A percentile compares a stretch with the other conserved stretches of the same genome.
Conservation (phyloP, 2,888 invertebrate genomes). For the Torymus texanus region DNA sequence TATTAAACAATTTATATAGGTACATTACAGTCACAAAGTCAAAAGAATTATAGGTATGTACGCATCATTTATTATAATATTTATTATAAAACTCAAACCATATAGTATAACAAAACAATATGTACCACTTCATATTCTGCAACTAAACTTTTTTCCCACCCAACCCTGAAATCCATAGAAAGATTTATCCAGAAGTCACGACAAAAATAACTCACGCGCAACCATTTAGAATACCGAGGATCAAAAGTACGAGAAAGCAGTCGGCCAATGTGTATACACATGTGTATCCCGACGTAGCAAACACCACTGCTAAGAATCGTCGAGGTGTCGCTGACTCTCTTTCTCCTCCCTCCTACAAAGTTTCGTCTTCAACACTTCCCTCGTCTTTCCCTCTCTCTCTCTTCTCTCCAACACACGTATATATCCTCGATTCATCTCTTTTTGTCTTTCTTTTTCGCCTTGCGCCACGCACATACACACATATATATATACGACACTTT, state of each 20-base stretch:
- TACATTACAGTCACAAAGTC: no score
- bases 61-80: no score
- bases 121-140: no score
- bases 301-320: constrained; percentile 26
- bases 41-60: no score
- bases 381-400: neutral
- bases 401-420: no score
- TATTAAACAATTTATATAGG: no score
- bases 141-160: no score
- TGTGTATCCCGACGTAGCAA: neutral
- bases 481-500: neutral
- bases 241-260: neutral
- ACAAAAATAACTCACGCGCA: neutral
- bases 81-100: no score
- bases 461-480: no score
- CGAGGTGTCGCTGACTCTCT: constrained; percentile 28
- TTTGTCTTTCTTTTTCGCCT: neutral
- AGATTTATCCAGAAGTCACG: no score
- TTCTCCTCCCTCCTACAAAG: neutral
- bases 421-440: neutral
- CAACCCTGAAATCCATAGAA: no score
- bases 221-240: neutral
- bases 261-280: constrained; percentile 11
- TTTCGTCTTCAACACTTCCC: neutral
- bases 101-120: no score